A percentile compares a stretch with the other conserved stretches of the same genome.
phyloP scores from a whole-genome alignment of 2,888 invertebrate species.

The Stenoptilia bipunctidactyla region DNA sequence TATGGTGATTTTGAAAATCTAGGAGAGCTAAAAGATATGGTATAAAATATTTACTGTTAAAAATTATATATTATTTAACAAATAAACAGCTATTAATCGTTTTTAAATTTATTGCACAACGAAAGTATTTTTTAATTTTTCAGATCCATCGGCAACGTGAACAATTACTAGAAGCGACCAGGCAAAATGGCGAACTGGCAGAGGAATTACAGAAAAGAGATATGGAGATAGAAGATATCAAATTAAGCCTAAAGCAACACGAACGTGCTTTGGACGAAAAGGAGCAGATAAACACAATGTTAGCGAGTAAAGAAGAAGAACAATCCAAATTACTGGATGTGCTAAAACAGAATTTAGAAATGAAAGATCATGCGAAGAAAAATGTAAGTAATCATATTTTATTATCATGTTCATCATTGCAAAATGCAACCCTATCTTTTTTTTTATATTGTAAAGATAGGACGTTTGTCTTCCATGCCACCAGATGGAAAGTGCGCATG shows the following conservation, averaged over 20 bases:
- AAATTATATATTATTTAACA: slow-evolving; percentile 2
- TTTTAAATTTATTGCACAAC: slow-evolving; percentile 1
- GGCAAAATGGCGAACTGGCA: slow-evolving; percentile 32
- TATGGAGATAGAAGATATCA: slow-evolving; percentile 24
- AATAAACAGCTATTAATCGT: background rate
- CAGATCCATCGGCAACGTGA: slow-evolving; percentile 38
- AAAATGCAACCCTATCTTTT: too few relatives aligned
- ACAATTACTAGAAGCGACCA: slow-evolving; percentile 31
- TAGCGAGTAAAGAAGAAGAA: slow-evolving; percentile 46
- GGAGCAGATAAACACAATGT: slow-evolving; percentile 33
- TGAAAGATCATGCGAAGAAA: slow-evolving; percentile 34
- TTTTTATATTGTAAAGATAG: too few relatives aligned
- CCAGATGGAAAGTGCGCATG: too few relatives aligned
- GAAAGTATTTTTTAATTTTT: slow-evolving; percentile 5
- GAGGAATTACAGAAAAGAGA: slow-evolving; percentile 37
- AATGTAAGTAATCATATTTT: too few relatives aligned
- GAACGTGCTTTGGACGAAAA: slow-evolving; percentile 31
- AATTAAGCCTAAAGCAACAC: slow-evolving; percentile 13
- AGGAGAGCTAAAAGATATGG: slow-evolving; percentile 39
- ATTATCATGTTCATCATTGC: too few relatives aligned
- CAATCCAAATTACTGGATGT: slow-evolving; percentile 44
- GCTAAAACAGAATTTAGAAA: slow-evolving; percentile 39
- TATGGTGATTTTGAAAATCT: slow-evolving; percentile 44
- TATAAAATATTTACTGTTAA: slow-evolving; percentile 14
- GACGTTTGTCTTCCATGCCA: too few relatives aligned